Percentiles rank a stretch among this genome's conserved stretches.
Conservation (phyloP, 2,113 vertebrate species). For the Cochlearius cochlearius region DNA sequence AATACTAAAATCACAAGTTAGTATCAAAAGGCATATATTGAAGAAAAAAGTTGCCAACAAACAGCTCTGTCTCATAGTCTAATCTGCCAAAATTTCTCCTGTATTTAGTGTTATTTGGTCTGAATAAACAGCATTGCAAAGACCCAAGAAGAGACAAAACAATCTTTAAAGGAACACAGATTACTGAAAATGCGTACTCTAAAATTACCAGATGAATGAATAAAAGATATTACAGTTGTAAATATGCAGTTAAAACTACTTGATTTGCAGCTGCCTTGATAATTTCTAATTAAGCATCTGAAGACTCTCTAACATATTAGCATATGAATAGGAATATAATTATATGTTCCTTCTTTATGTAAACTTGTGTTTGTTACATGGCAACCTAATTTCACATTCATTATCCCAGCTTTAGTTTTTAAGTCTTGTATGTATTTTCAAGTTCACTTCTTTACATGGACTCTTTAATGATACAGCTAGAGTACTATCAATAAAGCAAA, state of each 20-base stretch:
- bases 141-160: not conserved
- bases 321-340: slow-evolving; percentile 30
- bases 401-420: not conserved
- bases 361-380: slow-evolving; percentile 1
- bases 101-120: not conserved
- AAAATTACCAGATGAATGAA: slow-evolving; percentile 26
- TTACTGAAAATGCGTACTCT: not conserved
- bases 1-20: not conserved
- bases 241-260: not conserved
- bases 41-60: not conserved
- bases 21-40: not conserved
- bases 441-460: not conserved
- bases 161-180: not conserved
- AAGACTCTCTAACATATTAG: not conserved
- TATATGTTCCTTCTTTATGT: not conserved
- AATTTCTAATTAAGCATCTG: slow-evolving; percentile 20
- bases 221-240: not conserved
- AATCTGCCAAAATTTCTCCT: not conserved
- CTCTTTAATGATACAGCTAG: not conserved
- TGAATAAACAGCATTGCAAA: not conserved
- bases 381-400: not conserved
- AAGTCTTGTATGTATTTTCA: not conserved
- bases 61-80: not conserved
- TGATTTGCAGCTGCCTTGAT: not conserved
- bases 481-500: not conserved